Evolutionary conservation across 2,888 invertebrate species (phyloP), one percentile per base, ranked within the genome.

Genomic region (Ectemnius continuus): DNA sequence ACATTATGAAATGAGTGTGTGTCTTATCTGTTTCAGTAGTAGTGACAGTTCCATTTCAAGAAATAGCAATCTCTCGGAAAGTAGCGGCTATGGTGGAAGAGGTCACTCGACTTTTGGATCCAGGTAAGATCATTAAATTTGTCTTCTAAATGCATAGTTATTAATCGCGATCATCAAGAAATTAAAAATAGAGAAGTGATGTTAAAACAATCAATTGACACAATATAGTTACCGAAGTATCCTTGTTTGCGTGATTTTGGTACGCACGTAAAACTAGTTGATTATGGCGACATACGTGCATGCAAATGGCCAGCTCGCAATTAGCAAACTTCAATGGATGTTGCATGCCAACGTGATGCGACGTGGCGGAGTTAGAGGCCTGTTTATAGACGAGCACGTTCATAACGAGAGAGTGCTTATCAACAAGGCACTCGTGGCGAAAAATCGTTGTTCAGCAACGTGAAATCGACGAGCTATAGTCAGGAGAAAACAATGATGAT

Each of bases 11-110:
- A 36, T 36, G 11, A 36, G 36, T 36, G 8, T 8, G 14, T 13
- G 16, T 11, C n/a, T 60, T 56, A 36, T 76, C 4, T 77, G 76
- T 86, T 81, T 78, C 82, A 91, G 36, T 36, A 36, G 80, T 85
- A 96, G 96, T 88, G 95, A 93, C 79, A 95, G 96, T 87, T 95
- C 95, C 5, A 95, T 95, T 87, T 96, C 96, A 2, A 94, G 94
- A n/a, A 93, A 94, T 87, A 96, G 96, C 85, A 94, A 95, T 86
- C 95, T 95, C 0, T 96, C 96, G 57, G 94, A 95, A 58, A 96
- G 96, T 91, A 96, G 96, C 89, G 96, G 96, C 2, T 96, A 96
- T 92, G 86, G 83, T 56, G 94, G 95, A 58, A 95, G 95, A 0
- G 94, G 94, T 77, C 93, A 93, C 0, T 94, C 94, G 0, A 93